These are phyloP conservation scores for Plectropomus leopardus DNA, from an alignment of 2,113 vertebrate species.

Conservation along the genomic window DNA sequence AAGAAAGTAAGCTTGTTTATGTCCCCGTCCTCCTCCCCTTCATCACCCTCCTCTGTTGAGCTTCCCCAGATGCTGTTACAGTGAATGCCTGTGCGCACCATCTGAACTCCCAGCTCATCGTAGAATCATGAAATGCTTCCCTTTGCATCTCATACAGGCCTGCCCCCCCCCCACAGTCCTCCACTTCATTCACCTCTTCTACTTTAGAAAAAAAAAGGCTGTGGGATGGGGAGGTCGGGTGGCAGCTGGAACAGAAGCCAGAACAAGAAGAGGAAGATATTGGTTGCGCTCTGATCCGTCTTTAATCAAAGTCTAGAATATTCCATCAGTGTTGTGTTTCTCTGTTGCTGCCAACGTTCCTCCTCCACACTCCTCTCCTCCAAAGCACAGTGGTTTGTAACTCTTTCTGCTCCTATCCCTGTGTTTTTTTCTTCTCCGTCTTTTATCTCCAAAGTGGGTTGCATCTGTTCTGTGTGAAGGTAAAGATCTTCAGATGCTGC, in stretches of 20 bases:
- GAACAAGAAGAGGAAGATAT: constrained; percentile 30
- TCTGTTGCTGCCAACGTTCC: constrained; percentile 51
- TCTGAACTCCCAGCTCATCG: constrained; percentile 28
- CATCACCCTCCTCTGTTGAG: constrained; percentile 29
- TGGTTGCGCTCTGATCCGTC: constrained; percentile 38
- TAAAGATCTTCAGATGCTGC: constrained; percentile 34
- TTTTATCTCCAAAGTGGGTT: constrained; percentile 54
- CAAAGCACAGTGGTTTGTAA: constrained; percentile 51
- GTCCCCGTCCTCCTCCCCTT: constrained; percentile 4
- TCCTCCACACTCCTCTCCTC: constrained; percentile 55
- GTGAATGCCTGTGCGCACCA: constrained; percentile 47
- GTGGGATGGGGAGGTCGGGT: constrained; percentile 17
- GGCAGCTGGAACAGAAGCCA: constrained; percentile 24
- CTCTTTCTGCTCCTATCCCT: constrained; percentile 39
- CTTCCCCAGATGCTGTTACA: constrained; percentile 50
- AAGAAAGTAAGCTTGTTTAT: constrained; percentile 44
- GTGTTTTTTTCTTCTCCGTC: not conserved
- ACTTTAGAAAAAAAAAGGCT: not conserved
- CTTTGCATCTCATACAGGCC: constrained; percentile 19
- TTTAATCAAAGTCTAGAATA: constrained; percentile 70
- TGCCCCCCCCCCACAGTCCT: not conserved
- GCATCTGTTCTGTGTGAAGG: constrained; percentile 20
- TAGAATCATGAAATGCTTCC: constrained; percentile 35
- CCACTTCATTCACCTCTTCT: constrained; percentile 37
- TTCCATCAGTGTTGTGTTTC: constrained; percentile 55